Base-by-base conservation (phyloP, 1,140 invertebrate genomes). In the Aricia agestis region DNA sequence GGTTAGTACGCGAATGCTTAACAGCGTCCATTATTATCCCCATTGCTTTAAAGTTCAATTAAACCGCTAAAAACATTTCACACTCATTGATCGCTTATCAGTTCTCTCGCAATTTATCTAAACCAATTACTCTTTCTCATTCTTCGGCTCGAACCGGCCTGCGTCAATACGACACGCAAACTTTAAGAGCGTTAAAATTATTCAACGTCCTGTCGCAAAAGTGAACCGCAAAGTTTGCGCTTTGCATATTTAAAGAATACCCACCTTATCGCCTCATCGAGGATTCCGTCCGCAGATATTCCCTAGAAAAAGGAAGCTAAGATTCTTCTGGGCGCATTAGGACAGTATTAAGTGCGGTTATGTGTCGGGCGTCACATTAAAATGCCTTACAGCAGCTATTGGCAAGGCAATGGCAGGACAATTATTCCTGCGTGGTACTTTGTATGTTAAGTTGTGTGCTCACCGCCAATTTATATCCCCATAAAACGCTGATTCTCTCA, bases 171-270 rank as follows among this genome's bases (percentile, higher is more conserved):
- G 84, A 89, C 88, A 91, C 81, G 84, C 84, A 83, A 83, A 80
- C 82, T 84, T 88, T 84, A 89, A 89, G 87, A 86, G 82, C 87
- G 87, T 91, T 89, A 91, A 89, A 87, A 87, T 90, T 89, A 90
- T 89, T 88, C 88, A 88, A 84, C 74, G 80, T 83, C 80, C 86
- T 84, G 86, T 89, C 85, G 85, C 82, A 90, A 86, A 82, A 79
- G 80, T 71, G 76, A 75, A 79, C 77, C 76, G 80, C 86, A 88
- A 89, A 89, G 86, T 90, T 90, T 86, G 81, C 85, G 82, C 81
- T 91, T 86, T 89, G 87, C 89, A 90, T 91, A 90, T 86, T 88
- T 89, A 89, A 91, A 89, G 84, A 83, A 88, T 85, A 83, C 79
- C 73, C 71, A 73, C 87, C 84, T 89, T 91, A 91, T 91, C 89